Base-by-base conservation (phyloP, 2,888 invertebrate genomes). In the Drosophila rellima region DNA sequence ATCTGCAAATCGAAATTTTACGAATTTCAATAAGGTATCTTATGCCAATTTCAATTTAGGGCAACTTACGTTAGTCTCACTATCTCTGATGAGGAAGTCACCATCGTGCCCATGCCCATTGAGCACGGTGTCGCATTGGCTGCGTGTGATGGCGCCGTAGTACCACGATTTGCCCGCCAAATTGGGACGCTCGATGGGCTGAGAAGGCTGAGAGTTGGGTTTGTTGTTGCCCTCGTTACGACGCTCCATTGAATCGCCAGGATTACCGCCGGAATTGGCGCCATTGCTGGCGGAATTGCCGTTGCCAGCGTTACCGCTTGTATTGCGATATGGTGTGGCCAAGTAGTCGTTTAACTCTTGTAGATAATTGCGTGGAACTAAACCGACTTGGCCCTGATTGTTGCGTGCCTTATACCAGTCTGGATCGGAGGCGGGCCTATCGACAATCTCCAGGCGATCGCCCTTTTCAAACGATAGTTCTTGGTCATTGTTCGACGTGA, bases 341-440 rank as follows among this genome's bases (percentile, higher is more conserved):
- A 97, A 94, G 93, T 97, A 97, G 93, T 97, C 97, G 77, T 96
- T 96, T 73, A 97, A 94, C 94, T 97, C 97, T 94, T 98, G 97
- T 89, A 98, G 94, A 93, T 98, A 98, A 94, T 98, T 98, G 79
- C 98, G 94, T 40, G 99, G 99, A 89, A 99, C 98, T 85, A 99
- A 95, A 59, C 99, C 99, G 71, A 97, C 95, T 93, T 97, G 96
- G 6, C 99, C 99, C 92, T 96, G 96, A 60, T 95, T 95, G 94
- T 99, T 99, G 50, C 98, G 94, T 60, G 99, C 99, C 91, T 97
- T 96, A 94, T 96, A 93, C 99, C 99, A 99, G 94, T 99, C 99
- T 8, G 99, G 99, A 94, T 99, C 99, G 72, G 98, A 97, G 6
- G 96, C 95, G 8, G 99, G 99, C 91, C 98, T 96, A 93, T 99